Conservation (phyloP, 2,888 invertebrate genomes). For the Aphidoletes aphidimyza region DNA sequence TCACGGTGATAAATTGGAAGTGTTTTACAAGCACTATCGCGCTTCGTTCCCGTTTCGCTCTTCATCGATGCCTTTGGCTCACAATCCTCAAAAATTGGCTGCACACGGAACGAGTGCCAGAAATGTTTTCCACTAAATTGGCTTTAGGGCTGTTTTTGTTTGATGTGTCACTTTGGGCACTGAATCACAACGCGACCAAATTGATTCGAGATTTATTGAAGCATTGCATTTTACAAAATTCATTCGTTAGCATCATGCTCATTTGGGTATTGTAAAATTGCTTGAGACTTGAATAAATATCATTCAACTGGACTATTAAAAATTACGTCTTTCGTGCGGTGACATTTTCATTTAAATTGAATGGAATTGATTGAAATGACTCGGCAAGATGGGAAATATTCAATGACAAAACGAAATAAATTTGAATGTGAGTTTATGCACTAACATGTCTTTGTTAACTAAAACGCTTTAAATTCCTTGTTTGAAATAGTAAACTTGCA, state of each 20-base stretch:
- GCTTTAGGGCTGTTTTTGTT: background rate
- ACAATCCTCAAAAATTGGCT: background rate
- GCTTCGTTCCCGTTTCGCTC: background rate
- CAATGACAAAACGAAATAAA: too few relatives aligned
- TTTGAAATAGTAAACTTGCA: background rate
- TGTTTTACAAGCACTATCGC: conserved; percentile 47
- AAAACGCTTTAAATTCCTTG: background rate
- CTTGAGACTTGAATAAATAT: background rate
- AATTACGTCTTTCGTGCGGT: too few relatives aligned
- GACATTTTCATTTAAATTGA: background rate
- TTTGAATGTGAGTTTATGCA: background rate
- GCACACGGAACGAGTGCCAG: background rate
- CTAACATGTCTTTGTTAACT: background rate
- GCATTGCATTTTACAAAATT: conserved; percentile 8
- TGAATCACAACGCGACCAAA: conserved; percentile 1
- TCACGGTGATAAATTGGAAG: conserved; percentile 34
- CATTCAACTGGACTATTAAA: too few relatives aligned
- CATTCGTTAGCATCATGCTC: background rate
- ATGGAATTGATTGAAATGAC: background rate
- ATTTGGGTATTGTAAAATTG: conserved; percentile 11
- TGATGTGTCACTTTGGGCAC: conserved; percentile 10
- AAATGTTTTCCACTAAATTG: conserved; percentile 43
- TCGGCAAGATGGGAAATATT: too few relatives aligned
- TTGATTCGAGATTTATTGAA: conserved; percentile 37
- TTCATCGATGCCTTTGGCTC: background rate